Percentiles rank a stretch among this genome's conserved stretches.
phyloP scores from a whole-genome alignment of 2,888 invertebrate genomes.

The Chydorus sphaericus region DNA sequence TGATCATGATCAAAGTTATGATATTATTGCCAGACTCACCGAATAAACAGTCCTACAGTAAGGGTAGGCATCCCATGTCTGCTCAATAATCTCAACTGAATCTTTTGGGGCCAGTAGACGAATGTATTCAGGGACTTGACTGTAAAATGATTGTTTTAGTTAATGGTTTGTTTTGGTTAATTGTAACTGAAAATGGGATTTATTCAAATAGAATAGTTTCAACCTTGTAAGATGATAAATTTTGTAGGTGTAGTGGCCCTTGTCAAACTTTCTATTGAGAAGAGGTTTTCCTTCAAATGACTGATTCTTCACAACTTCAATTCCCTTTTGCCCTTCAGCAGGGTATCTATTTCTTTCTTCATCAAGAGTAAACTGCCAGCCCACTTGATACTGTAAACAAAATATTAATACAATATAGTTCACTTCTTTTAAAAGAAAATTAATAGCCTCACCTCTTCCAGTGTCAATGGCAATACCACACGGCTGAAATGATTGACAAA shows the following conservation, averaged over 20 bases:
- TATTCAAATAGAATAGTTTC: not conserved
- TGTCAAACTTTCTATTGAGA: slow-evolving; percentile 72
- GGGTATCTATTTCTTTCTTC: slow-evolving; percentile 52
- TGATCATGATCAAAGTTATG: too few relatives aligned
- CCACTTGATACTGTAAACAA: slow-evolving; percentile 90
- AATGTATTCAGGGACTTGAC: slow-evolving; percentile 92
- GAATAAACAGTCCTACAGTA: slow-evolving; percentile 93
- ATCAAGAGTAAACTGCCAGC: slow-evolving; percentile 94
- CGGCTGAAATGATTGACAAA: too few relatives aligned
- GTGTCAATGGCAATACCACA: slow-evolving; percentile 86
- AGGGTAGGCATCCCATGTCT: slow-evolving; percentile 99
- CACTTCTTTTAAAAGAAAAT: not conserved
- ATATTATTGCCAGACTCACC: too few relatives aligned
- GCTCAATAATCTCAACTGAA: slow-evolving; percentile 90
- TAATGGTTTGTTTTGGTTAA: too few relatives aligned
- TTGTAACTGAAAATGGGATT: not conserved
- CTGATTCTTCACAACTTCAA: slow-evolving; percentile 86
- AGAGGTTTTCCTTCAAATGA: slow-evolving; percentile 82
- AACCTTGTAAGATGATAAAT: slow-evolving; percentile 89
- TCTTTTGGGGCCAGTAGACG: slow-evolving; percentile 87
- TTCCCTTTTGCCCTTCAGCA: slow-evolving; percentile 52
- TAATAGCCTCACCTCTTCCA: slow-evolving; percentile 71
- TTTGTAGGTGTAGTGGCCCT: slow-evolving; percentile 98
- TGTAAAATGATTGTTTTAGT: slow-evolving; percentile 23
- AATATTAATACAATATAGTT: slow-evolving; percentile 20